Percentiles rank a stretch among this genome's conserved stretches.
These are phyloP conservation scores for Campoletis sonorensis DNA, from an alignment of 1,140 invertebrate species.

Conservation along the genomic window DNA sequence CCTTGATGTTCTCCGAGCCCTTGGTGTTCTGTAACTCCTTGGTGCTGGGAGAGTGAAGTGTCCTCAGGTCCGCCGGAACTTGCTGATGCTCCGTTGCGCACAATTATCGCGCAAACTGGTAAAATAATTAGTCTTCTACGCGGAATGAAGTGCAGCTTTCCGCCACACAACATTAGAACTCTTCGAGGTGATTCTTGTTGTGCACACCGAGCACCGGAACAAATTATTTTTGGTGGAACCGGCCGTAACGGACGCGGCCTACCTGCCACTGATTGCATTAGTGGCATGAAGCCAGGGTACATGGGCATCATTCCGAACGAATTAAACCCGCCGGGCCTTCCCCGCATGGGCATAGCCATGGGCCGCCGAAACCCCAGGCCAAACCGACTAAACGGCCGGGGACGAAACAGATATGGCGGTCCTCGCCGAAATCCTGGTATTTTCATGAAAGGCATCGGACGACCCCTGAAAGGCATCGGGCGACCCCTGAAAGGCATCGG, in stretches of 20 bases:
- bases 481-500: slow-evolving; percentile 8
- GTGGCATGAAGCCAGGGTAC: slow-evolving; percentile 18
- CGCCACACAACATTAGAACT: slow-evolving; percentile 58
- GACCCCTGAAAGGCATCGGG: slow-evolving; percentile 5
- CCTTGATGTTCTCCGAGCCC: no score
- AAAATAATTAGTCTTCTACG: slow-evolving; percentile 44
- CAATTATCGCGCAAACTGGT: slow-evolving; percentile 52
- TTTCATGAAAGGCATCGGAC: slow-evolving; percentile 7
- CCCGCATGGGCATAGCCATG: slow-evolving; percentile 13
- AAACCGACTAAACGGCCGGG: not conserved
- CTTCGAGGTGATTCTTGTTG: not conserved
- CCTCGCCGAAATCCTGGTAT: not conserved
- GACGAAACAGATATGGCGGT: not conserved
- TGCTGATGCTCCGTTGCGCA: not conserved
- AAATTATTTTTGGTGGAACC: not conserved
- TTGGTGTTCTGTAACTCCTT: not conserved
- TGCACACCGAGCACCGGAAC: not conserved
- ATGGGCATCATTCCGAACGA: slow-evolving; percentile 10
- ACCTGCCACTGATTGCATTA: not conserved
- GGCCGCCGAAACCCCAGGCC: not conserved
- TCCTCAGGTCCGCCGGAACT: not conserved
- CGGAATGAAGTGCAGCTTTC: slow-evolving; percentile 52
- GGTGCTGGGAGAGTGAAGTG: not conserved
- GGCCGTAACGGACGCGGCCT: not conserved
- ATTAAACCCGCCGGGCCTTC: not conserved